phyloP scores from a whole-genome alignment of 2,888 invertebrate genomes.

The Seira musarum region DNA sequence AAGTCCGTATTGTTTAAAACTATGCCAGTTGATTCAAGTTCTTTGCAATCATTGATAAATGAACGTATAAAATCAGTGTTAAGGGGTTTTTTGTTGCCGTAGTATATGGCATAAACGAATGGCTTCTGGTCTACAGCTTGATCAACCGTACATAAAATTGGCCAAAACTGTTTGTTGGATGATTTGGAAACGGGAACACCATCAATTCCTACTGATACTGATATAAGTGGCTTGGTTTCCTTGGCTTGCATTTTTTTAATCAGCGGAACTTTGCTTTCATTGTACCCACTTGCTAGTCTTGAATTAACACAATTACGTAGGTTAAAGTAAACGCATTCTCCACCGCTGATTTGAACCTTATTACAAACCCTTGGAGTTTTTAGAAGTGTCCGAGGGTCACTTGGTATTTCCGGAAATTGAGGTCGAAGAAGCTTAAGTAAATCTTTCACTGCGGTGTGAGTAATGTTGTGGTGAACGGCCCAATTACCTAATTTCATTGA shows the following conservation, averaged over 20 bases:
- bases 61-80: not conserved
- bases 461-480: not conserved
- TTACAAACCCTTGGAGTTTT: not conserved
- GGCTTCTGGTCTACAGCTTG: not conserved
- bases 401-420: slow-evolving; percentile 1
- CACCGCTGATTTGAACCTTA: slow-evolving; percentile 12
- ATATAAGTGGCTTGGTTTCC: no score
- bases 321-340: slow-evolving; percentile 14
- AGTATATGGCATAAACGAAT: slow-evolving; percentile 35
- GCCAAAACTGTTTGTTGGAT: slow-evolving; percentile 47
- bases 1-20: not conserved
- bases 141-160: slow-evolving; percentile 39
- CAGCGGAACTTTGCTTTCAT: no score
- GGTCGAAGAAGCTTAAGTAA: not conserved
- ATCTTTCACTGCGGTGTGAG: not conserved
- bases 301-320: no score
- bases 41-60: not conserved
- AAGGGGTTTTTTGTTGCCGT: slow-evolving; percentile 15
- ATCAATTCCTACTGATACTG: slow-evolving; percentile 44
- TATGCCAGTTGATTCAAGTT: not conserved
- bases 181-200: slow-evolving; percentile 21
- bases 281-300: no score
- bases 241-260: no score
- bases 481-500: no score
- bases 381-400: slow-evolving; percentile 22